Evolutionary conservation across 1,140 invertebrate genomes (phyloP).

Genomic region (Cyphomyrmex costatus): DNA sequence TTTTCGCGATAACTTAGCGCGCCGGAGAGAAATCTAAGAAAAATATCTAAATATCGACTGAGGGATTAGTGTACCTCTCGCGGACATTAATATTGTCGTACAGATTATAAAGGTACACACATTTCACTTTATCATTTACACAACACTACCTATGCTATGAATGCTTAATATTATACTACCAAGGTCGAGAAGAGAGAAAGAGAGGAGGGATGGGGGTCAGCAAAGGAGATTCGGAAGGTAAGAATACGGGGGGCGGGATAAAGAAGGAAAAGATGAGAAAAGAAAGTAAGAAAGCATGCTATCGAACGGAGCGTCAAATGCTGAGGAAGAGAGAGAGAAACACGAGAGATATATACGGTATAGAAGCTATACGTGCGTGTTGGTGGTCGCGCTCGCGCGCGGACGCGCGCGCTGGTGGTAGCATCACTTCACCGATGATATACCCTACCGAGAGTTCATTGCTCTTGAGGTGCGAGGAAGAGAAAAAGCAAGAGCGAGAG

Average conservation of each 20-base stretch:
- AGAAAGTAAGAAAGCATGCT: constrained; percentile 27
- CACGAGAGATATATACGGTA: constrained; percentile 40
- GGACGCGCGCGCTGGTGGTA: constrained; percentile 76
- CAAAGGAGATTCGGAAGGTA: neutral
- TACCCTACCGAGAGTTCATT: constrained; percentile 85
- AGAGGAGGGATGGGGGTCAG: neutral
- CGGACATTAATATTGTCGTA: constrained; percentile 23
- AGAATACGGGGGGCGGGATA: neutral
- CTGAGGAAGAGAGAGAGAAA: constrained; percentile 48
- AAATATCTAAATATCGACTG: neutral
- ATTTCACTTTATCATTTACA: constrained; percentile 56
- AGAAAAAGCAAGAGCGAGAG: constrained; percentile 61
- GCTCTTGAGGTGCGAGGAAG: constrained; percentile 81
- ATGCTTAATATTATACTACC: neutral
- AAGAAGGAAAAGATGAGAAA: neutral
- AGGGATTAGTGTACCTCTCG: neutral
- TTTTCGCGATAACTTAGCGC: constrained; percentile 42
- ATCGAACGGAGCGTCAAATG: constrained; percentile 60
- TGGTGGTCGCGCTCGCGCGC: constrained; percentile 47
- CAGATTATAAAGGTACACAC: neutral
- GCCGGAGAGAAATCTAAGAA: neutral
- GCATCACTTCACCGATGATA: constrained; percentile 85
- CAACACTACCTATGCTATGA: neutral
- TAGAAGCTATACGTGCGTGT: constrained; percentile 43
- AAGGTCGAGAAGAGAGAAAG: neutral